Base-by-base conservation (phyloP, 2,797 vertebrate genomes). In the Tenualosa thibaudeaui region DNA sequence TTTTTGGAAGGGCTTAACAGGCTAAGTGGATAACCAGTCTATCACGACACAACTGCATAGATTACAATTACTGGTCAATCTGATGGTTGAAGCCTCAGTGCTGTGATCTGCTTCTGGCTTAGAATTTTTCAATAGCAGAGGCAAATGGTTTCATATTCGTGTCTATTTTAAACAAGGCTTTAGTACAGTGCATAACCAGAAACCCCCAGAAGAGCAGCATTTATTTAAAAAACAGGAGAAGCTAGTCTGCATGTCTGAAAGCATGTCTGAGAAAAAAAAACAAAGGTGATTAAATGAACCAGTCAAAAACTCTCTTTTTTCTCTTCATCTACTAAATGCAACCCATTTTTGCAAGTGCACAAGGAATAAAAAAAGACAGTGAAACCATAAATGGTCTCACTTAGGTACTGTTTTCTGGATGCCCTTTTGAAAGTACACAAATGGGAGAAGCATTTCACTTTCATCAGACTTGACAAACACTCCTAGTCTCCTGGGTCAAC, bases 391-490 rank as follows among this genome's bases (percentile, higher is more conserved):
- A 40, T n/a, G 71, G 19, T 78, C 37, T 78, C 71, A 46, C 40
- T 78, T 78, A 12, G 46, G 8, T 19, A 22, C 40, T 71, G 5
- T 71, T 31, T 31, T 10, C 24, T 9, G 24, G 40, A 78, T 78
- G 71, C 71, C 71, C 71, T 78, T 78, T 78, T 19, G 7, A 40
- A 15, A 78, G 71, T 9, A 78, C 71, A 22, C 71, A n/a, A 43
- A 19, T 17, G 71, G 40, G 5, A 22, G 40, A 26, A 5, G n/a
- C 68, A 71, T 31, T 71, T 71, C 19, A 43, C 15, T 75, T 75
- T 75, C 71, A 78, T 40, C 71, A 78, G 71, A 22, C 71, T 43
- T 78, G 37, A 78, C 37, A 78, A 46, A 78, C 71, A 75, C 68
- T 7, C 37, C 43, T 78, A 78, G 46, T 78, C 40, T 78, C 71